phyloP scores from a whole-genome alignment of 2,797 vertebrate species.

The Acanthornis magna region DNA sequence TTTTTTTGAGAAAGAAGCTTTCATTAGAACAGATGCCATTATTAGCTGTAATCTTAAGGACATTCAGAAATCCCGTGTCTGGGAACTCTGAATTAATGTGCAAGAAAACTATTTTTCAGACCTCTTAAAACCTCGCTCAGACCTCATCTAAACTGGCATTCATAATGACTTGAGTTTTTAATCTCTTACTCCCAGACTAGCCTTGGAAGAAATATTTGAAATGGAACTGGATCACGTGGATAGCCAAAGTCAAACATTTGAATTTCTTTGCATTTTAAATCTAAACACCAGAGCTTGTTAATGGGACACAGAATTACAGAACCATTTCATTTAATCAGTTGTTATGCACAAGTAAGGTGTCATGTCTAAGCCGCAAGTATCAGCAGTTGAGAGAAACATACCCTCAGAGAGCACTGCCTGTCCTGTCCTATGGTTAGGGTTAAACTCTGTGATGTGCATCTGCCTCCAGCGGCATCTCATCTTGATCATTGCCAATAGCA shows the following conservation, averaged over 20 bases:
- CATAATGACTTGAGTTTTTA: neutral
- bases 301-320: neutral
- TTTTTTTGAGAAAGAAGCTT: slow-evolving; percentile 3
- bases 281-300: neutral
- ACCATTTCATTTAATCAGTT: neutral
- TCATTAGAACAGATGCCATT: slow-evolving; percentile 3
- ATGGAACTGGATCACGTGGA: neutral
- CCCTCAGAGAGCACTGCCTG: neutral
- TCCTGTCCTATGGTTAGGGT: neutral
- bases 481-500: neutral
- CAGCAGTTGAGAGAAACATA: fast-evolving
- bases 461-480: neutral
- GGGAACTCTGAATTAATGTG: neutral
- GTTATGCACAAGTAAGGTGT: neutral
- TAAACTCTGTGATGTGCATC: neutral
- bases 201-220: neutral
- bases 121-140: neutral
- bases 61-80: neutral
- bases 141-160: neutral
- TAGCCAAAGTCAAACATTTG: neutral
- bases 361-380: neutral
- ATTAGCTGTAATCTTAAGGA: neutral
- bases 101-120: neutral
- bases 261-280: neutral
- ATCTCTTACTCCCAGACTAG: neutral